These are phyloP conservation scores for Ophonus ardosiacus DNA, from an alignment of 2,888 invertebrate genomes.

Conservation along the genomic window DNA sequence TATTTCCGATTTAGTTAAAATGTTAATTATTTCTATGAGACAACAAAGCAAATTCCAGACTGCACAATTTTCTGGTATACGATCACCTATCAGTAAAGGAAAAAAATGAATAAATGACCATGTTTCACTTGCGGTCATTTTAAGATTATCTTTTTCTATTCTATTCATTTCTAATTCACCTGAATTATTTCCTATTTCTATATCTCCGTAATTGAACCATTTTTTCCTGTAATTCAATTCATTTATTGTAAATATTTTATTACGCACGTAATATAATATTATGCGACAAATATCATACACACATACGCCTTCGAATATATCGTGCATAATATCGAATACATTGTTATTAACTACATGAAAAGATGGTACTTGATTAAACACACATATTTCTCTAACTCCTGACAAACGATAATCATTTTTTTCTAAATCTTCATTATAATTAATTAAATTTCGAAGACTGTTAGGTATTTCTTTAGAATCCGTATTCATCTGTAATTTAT, in stretches of 20 bases:
- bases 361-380: slow-evolving; percentile 21
- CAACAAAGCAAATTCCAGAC: no score
- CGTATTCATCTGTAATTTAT: slow-evolving; percentile 62
- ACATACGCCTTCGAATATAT: slow-evolving; percentile 67
- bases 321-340: slow-evolving; percentile 67
- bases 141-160: slow-evolving; percentile 4
- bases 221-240: slow-evolving; percentile 65
- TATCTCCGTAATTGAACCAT: slow-evolving; percentile 65
- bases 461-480: slow-evolving; percentile 59
- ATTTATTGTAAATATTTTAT: slow-evolving; percentile 64
- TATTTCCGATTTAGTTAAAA: neutral
- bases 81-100: neutral
- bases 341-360: slow-evolving; percentile 68
- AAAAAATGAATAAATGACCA: slow-evolving; percentile 5
- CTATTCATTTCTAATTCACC: neutral
- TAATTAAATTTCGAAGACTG: slow-evolving; percentile 61
- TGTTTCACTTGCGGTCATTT: slow-evolving; percentile 5
- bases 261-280: slow-evolving; percentile 60
- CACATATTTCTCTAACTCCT: slow-evolving; percentile 55
- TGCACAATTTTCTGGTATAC: neutral
- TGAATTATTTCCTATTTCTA: neutral
- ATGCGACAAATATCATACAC: slow-evolving; percentile 66
- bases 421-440: slow-evolving; percentile 64
- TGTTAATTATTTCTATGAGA: neutral
- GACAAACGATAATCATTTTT: slow-evolving; percentile 64